Base-by-base conservation (phyloP, 2,888 invertebrate genomes). In the Heliconius aoede region DNA sequence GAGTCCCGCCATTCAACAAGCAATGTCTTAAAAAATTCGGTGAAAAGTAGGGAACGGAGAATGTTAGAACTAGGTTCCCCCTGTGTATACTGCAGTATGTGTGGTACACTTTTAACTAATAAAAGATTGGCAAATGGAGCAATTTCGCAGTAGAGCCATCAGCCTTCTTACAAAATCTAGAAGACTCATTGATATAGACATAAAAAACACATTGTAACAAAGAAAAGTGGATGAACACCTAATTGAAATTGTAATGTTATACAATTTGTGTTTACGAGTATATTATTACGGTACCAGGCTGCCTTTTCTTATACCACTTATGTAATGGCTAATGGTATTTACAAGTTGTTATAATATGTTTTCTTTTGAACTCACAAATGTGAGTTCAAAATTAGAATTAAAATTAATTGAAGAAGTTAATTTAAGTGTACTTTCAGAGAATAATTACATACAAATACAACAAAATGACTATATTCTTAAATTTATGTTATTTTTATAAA, bases 141-240 rank as follows among this genome's bases (percentile, higher is more conserved):
- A 46, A 4, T 46, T 3, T 46, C 21, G 46, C 46, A 46, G 7
- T 8, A 21, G 7, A 46, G 5, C 46, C 46, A 2, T 21, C 21
- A 46, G 2, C 46, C 7, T 18, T 46, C 18, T 46, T 46, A 46
- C 21, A 46, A 46, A 46, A 46, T 46, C 46, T 21, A 18, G 18
- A 46, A 46, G n/a, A 55, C 3, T n/a, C 55, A 11, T 55, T n/a
- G n/a, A n/a, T n/a, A n/a, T 55, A 58, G n/a, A 13, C 5, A 24
- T 60, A 60, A 60, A 13, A 60, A 60, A 60, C 13, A 60, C 13
- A 60, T 60, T 60, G 24, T 60, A 60, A 60, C 26, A 60, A 60
- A 60, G 24, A 24, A 60, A 4, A 26, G 5, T 11, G 24, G 5
- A 15, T 60, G 24, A 60, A 60, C 13, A 15, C 26, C 4, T 13